phyloP scores from a whole-genome alignment of 30 jellyfish, hydroid and myxozoan species.

The Cassiopea xamachana region DNA sequence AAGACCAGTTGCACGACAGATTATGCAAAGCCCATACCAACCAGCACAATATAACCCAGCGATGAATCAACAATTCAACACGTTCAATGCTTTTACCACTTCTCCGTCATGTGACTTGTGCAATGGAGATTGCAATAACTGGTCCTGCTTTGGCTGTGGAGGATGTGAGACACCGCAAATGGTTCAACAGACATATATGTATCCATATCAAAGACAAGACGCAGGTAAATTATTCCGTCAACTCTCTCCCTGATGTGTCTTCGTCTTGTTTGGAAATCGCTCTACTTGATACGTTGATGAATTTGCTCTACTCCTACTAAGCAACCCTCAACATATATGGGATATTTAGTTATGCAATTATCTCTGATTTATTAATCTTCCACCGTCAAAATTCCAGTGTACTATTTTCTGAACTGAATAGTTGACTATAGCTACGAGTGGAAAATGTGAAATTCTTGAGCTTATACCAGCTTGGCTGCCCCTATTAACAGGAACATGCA shows the following conservation, averaged over 20 bases:
- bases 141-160: slow-evolving; percentile 97
- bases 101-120: slow-evolving; percentile 87
- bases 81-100: slow-evolving; percentile 60
- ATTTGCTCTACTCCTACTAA: no score
- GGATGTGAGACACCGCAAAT: slow-evolving; percentile 96
- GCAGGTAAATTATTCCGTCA: slow-evolving; percentile 94
- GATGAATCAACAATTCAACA: slow-evolving; percentile 57
- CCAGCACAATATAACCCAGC: slow-evolving; percentile 67
- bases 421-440: no score
- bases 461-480: no score
- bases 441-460: no score
- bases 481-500: no score
- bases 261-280: not conserved
- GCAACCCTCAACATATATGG: no score
- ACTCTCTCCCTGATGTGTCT: not conserved
- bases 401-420: no score
- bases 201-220: slow-evolving; percentile 94
- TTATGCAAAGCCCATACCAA: slow-evolving; percentile 61
- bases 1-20: slow-evolving; percentile 64
- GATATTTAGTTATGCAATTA: no score
- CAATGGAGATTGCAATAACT: slow-evolving; percentile 94
- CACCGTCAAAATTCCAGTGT: no score
- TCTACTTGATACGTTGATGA: no score
- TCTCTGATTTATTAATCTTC: no score
- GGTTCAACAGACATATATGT: slow-evolving; percentile 78